Conservation (phyloP, 2,113 vertebrate species). For the Macquaria australasica region DNA sequence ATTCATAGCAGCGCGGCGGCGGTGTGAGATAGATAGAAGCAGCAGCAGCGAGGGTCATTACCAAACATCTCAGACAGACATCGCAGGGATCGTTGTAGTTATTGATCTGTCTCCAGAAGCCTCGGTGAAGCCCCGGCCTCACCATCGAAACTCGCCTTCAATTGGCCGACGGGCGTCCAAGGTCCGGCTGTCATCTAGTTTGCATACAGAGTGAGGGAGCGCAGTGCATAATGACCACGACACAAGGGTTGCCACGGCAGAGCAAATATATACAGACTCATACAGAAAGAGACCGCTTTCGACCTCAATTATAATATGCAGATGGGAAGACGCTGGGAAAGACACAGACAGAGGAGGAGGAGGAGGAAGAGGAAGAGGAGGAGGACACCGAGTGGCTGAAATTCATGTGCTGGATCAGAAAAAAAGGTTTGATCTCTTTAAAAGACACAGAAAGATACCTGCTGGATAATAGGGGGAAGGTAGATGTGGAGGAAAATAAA, state of each 20-base stretch:
- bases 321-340: conserved; percentile 21
- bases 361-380: not conserved
- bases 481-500: too few relatives aligned
- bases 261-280: conserved; percentile 10
- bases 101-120: conserved; percentile 54
- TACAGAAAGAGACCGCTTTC: not conserved
- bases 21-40: not conserved
- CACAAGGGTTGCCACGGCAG: conserved; percentile 17
- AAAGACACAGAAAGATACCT: not conserved
- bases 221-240: conserved; percentile 35
- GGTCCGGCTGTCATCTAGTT: conserved; percentile 49
- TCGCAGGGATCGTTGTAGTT: conserved; percentile 3
- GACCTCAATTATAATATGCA: conserved; percentile 62
- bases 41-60: conserved; percentile 38
- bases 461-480: not conserved
- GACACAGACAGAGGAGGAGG: not conserved
- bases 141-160: not conserved
- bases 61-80: conserved; percentile 50
- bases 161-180: not conserved
- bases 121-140: not conserved
- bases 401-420: not conserved
- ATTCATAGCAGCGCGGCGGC: conserved; percentile 41
- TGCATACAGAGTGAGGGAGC: conserved; percentile 53
- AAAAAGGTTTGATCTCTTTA: not conserved
- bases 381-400: not conserved